Evolutionary conservation across 2,797 vertebrate genomes (phyloP).

Genomic region (Bovichtus variegatus): DNA sequence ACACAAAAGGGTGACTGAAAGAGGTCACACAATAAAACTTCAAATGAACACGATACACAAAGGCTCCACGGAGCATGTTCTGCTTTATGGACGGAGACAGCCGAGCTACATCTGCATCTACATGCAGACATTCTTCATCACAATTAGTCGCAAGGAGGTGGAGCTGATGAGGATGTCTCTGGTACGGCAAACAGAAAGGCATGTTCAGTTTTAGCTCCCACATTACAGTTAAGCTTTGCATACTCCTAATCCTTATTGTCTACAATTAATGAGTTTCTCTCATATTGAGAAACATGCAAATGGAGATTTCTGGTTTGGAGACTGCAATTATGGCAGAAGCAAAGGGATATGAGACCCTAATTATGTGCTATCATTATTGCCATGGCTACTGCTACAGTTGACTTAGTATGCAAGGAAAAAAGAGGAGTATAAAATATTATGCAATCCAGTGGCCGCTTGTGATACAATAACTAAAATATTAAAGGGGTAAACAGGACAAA

Average conservation of each 20-base stretch:
- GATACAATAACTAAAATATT: constrained; percentile 46
- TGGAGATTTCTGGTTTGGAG: constrained; percentile 81
- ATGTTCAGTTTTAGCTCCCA: constrained; percentile 73
- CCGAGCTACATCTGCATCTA: constrained; percentile 48
- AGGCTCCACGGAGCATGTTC: constrained; percentile 24
- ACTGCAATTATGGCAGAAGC: constrained; percentile 80
- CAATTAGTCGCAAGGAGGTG: constrained; percentile 63
- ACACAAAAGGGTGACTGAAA: constrained; percentile 14
- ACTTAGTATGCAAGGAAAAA: constrained; percentile 68
- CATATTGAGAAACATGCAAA: constrained; percentile 83
- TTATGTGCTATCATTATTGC: constrained; percentile 83
- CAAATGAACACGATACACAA: constrained; percentile 30
- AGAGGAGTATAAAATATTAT: constrained; percentile 53
- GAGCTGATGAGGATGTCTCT: constrained; percentile 73
- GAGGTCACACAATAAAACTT: constrained; percentile 18
- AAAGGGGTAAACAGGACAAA: constrained; percentile 14
- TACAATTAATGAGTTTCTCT: constrained; percentile 85
- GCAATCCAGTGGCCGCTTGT: constrained; percentile 47
- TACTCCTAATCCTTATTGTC: constrained; percentile 84
- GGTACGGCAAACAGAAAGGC: constrained; percentile 64
- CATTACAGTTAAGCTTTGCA: constrained; percentile 80
- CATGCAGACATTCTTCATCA: constrained; percentile 52
- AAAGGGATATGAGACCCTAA: constrained; percentile 81
- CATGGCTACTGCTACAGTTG: constrained; percentile 76
- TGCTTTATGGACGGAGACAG: constrained; percentile 44